Evolutionary conservation across 2,113 vertebrate species (phyloP), one percentile per base, ranked within the genome.

Genomic region (Seriola dumerili): DNA sequence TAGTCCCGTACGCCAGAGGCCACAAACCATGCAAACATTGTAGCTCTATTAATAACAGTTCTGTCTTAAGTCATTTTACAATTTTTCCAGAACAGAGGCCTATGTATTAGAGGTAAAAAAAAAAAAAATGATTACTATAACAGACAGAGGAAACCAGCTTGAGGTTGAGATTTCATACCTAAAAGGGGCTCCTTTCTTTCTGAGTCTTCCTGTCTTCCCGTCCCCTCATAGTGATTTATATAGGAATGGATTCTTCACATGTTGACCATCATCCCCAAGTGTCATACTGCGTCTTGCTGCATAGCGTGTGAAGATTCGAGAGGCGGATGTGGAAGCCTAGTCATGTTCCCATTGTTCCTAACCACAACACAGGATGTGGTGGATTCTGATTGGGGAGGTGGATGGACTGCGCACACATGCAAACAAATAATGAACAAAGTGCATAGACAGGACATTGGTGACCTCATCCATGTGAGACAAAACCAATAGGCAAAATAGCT

Each of bases 341-440:
- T 84, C 85, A 76, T 82, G 78, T 55, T 55, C 78, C 75, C 72
- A 90, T 91, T 92, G 88, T 93, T 65, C 66, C 62, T 14, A 68
- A 84, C 92, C 93, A 85, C 85, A 93, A 88, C 85, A 87, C 91
- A 91, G 93, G 93, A 94, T 95, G 91, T 90, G 94, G 94, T 65
- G 67, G 85, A 90, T 87, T 90, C 76, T 85, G 87, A 91, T 90
- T 68, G 59, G 61, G 84, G 78, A 83, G 66, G 76, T 82, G 78
- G 76, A 77, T 66, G 66, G 50, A 34, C 66, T 32, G 16, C 16
- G 44, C 64, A 59, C 44, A 46, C 40, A 69, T 71, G 86, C 68
- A 88, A 75, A 69, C 81, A 86, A 84, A 86, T 85, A 72, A 81
- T 32, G 64, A 74, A 76, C 58, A 73, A 19, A 40, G n/a, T 76